Conservation (phyloP, 2,797 vertebrate genomes). For the Microchirus variegatus region DNA sequence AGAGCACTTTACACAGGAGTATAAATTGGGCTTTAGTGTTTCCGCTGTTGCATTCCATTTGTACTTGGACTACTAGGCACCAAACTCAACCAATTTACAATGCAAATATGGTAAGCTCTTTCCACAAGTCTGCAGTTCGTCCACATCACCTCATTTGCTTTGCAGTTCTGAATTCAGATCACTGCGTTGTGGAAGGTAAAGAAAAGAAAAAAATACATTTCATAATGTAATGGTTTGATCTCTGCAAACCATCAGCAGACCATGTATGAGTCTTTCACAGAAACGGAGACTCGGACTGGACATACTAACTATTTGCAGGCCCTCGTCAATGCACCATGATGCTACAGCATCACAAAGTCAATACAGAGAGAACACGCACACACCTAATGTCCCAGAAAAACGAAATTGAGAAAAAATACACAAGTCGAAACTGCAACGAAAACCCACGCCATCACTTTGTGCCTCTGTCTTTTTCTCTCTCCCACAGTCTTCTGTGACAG, state of each 20-base stretch:
- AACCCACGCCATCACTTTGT: constrained; percentile 31
- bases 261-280: no score
- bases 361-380: constrained; percentile 7
- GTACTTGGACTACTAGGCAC: constrained; percentile 39
- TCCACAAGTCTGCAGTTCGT: no score
- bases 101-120: no score
- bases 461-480: constrained; percentile 4
- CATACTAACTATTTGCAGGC: constrained; percentile 1
- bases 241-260: constrained; percentile 12
- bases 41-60: constrained; percentile 45
- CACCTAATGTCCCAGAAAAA: constrained; percentile 42
- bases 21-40: no score
- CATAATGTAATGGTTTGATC: not conserved
- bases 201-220: no score
- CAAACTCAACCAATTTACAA: constrained; percentile 8
- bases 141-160: no score
- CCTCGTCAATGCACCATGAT: not conserved
- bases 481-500: constrained; percentile 32
- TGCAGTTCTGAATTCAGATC: no score
- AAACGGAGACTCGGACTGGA: not conserved
- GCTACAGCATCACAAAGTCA: constrained; percentile 8
- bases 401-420: constrained; percentile 53
- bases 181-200: no score
- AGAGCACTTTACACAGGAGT: no score
- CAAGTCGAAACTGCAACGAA: constrained; percentile 35